Evolutionary conservation across 1,140 invertebrate genomes (phyloP), one percentile per base, ranked within the genome.

Genomic region (Calephelis nemesis): DNA sequence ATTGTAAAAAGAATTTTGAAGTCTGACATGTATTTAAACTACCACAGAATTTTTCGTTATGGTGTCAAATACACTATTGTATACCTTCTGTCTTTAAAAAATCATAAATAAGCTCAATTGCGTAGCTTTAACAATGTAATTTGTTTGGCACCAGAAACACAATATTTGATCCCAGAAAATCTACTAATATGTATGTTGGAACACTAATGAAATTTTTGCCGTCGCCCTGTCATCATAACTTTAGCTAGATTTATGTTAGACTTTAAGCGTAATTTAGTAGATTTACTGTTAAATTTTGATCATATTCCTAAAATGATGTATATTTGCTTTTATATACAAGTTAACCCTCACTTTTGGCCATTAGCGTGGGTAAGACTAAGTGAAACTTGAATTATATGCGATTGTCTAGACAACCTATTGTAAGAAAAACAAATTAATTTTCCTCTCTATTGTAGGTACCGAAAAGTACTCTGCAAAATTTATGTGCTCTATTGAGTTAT

Each of bases 401-500:
- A 79, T 88, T 87, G 88, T 89, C 88, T 91, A 91, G 88, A 89
- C 88, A 77, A 73, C 70, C 85, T 79, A 88, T 90, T 91, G 88
- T 91, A 82, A 87, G 87, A 87, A 91, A 90, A 91, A 89, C 87
- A 91, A 91, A 88, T 91, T 89, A 90, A 88, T 89, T 86, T 81
- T 78, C 82, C 83, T 58, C 54, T 75, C 79, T 81, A 85, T 81
- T 81, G 84, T 81, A 85, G 75, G 70, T 81, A 77, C 73, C 74
- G 79, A 89, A 85, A 87, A 87, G 82, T 84, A 79, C 81, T 83
- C 69, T 70, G 71, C 70, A 66, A 73, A 83, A 90, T 91, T 91
- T 91, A 91, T 84, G 82, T 82, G 67, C 71, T 81, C 78, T 83
- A 85, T 89, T 84, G 81, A 87, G 84, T 86, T 87, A 85, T 78